Base-by-base conservation (phyloP, 2,888 invertebrate genomes). In the Acanthosepion lycidas region DNA sequence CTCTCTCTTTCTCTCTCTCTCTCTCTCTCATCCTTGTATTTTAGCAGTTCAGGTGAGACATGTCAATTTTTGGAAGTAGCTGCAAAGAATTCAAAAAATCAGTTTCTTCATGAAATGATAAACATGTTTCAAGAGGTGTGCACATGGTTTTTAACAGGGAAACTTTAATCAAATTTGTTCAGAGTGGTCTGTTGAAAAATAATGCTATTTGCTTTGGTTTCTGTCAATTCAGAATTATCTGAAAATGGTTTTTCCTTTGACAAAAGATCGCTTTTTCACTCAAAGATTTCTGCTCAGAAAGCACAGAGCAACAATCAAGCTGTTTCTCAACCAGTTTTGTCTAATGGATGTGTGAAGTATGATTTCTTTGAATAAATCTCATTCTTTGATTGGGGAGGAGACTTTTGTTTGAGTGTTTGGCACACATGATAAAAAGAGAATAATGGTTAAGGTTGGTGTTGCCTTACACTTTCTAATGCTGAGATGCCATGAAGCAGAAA, bases 191-290 rank as follows among this genome's bases (percentile, higher is more conserved):
- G 12, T 33, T 78, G 78, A 78, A 78, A 78, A n/a, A 78, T 78
- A 78, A 78, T 78, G 78, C 9, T 18, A 33, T 78, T 78, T 78
- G 78, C n/a, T n/a, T 78, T 33, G 78, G n/a, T 78, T 78, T 78
- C 78, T n/a, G 78, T 78, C 78, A 33, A 78, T 78, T 78, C 78
- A 78, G 78, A 78, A 78, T 78, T 78, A 78, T 78, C n/a, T 78
- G n/a, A 78, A 78, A 78, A 78, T 23, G 5, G n/a, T 78, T 78
- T 78, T 78, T 78, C 78, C 78, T 78, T 3, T 33, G n/a, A 78
- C 78, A 78, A 78, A 78, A 78, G 33, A 33, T 78, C 33, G 15
- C 78, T 78, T 78, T 78, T 33, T 78, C 78, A 78, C 33, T 33
- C 33, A 33, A n/a, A n/a, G n/a, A 9, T 33, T 15, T n/a, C n/a